These are phyloP conservation scores for Arctocebus calabarensis DNA, from an alignment of 2,797 vertebrate genomes.

Conservation along the genomic window DNA sequence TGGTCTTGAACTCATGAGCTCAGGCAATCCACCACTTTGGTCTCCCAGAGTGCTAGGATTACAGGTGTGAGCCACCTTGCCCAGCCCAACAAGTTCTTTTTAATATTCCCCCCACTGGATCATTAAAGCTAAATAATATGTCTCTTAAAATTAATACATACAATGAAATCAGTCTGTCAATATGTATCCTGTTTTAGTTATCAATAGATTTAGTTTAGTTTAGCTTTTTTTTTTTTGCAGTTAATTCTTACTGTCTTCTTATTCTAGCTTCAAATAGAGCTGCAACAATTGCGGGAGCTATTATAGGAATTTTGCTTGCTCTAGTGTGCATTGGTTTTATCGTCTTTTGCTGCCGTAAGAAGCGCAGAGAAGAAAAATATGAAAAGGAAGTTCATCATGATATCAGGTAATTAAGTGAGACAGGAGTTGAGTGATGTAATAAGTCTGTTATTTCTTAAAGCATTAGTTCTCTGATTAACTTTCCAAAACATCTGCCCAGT, in stretches of 20 bases:
- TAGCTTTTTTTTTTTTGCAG: not conserved
- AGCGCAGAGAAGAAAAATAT: constrained; percentile 95
- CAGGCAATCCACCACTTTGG: too few species aligned
- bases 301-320: constrained; percentile 92
- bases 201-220: not conserved
- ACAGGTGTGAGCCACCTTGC: too few species aligned
- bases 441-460: not conserved
- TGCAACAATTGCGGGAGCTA: constrained; percentile 91
- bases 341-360: constrained; percentile 94
- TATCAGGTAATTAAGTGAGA: constrained; percentile 91
- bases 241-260: constrained; percentile 41
- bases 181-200: not conserved
- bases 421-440: not conserved
- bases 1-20: too few species aligned
- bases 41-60: too few species aligned
- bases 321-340: constrained; percentile 92
- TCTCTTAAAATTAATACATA: constrained; percentile 27
- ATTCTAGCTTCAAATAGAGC: constrained; percentile 93
- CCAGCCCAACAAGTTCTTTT: not conserved
- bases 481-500: fast-evolving
- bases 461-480: not conserved
- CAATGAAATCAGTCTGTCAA: not conserved
- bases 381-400: constrained; percentile 99
- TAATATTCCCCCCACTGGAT: not conserved
- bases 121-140: constrained; percentile 19